Evolutionary conservation across 2,888 invertebrate genomes (phyloP).

Genomic region (Invenusta paracnida): DNA sequence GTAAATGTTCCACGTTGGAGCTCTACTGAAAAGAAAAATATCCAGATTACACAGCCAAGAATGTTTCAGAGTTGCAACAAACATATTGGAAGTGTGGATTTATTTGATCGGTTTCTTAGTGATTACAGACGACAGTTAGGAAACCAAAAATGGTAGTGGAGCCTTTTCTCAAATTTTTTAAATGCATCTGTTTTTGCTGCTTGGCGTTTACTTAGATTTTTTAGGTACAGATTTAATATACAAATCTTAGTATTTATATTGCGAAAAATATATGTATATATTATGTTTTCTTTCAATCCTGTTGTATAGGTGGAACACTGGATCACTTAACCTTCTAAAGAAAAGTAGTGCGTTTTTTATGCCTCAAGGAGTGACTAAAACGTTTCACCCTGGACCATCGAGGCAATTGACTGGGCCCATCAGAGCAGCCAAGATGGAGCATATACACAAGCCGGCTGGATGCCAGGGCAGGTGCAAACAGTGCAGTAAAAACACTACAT

Average conservation of each 20-base stretch:
- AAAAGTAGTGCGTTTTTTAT: not conserved
- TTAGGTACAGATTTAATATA: not conserved
- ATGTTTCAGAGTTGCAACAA: not conserved
- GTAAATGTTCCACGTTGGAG: not conserved
- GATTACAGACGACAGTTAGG: not conserved
- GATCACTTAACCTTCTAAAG: not conserved
- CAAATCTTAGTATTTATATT: not conserved
- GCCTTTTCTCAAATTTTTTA: conserved; percentile 10
- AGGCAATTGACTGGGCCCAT: not conserved
- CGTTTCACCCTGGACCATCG: conserved; percentile 11
- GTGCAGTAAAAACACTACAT: conserved; percentile 8
- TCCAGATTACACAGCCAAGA: not conserved
- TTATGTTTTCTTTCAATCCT: not conserved
- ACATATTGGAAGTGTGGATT: not conserved
- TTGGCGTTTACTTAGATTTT: not conserved
- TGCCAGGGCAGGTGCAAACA: conserved; percentile 6
- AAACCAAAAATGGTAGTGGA: not conserved
- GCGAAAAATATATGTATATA: not conserved
- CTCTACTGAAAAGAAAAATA: not conserved
- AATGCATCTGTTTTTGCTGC: not conserved
- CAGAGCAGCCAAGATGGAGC: not conserved
- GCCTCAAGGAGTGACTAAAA: not conserved
- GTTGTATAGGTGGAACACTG: not conserved
- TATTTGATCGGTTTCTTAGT: conserved; percentile 6
- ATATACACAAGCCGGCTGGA: not conserved